Evolutionary conservation across 30 jellyfish, hydroid and myxozoan species (phyloP), one percentile per base, ranked within the genome.

Genomic region (Nemopilema nomurai): DNA sequence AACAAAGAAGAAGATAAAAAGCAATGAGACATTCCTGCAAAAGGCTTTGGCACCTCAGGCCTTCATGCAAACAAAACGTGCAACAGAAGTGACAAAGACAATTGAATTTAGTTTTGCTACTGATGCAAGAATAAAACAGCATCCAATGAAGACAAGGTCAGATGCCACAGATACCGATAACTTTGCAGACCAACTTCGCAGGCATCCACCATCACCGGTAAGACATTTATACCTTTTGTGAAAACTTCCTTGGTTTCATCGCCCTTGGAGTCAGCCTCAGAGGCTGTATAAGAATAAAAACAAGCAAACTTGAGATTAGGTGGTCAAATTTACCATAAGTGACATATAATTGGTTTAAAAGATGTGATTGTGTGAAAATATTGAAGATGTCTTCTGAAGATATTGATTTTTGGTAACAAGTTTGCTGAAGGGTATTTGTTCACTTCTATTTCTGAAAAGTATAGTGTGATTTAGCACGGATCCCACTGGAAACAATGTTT

Each of bases 191-290:
- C 98, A 92, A 76, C 91, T 92, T 51, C 73, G 98, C 62, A 79
- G 71, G 57, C 98, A 92, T 62, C 97, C 98, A 7, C 98, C 97
- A 26, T 92, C 98, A 16, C 97, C 97, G 41, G 97, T 92, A 51
- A 88, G 92, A 73, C 4, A 7, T 22, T 41, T 41, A 3, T 41
- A 41, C 13, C 13, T 41, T 6, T 13, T 41, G 57, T 41, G 57
- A 3, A 41, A 3, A 3, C 57, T 41, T 41, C 13, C 13, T 41
- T 41, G 57, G 6, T 41, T 41, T 41, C 57, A 3, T 41, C 57
- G 9, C 13, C 13, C 57, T 13, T 41, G 57, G 6, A 3, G 13
- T 41, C n/a, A n/a, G n/a, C n/a, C n/a, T n/a, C n/a, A n/a, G n/a
- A n/a, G n/a, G n/a, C n/a, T n/a, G n/a, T n/a, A n/a, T n/a, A n/a